phyloP scores from a whole-genome alignment of 2,797 vertebrate species.

The Muraenolepis orangiensis region DNA sequence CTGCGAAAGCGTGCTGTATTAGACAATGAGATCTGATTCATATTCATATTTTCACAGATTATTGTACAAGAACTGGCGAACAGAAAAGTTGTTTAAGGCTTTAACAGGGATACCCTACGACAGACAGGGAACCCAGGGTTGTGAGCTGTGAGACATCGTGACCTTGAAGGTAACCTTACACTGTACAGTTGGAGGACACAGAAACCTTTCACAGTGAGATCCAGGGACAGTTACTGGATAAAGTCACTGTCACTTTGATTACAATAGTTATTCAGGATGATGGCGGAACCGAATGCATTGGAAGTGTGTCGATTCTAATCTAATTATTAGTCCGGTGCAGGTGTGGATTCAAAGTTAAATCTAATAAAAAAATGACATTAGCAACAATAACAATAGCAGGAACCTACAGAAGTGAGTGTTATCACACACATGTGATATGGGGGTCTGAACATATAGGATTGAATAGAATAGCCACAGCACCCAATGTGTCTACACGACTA shows the following conservation, averaged over 20 bases:
- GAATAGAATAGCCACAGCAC: conserved; percentile 8
- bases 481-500: conserved; percentile 22
- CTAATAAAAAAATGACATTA: too few species aligned
- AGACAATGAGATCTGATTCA: too few species aligned
- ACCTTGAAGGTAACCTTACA: conserved; percentile 30
- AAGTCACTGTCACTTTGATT: conserved; percentile 52
- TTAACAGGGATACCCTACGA: background rate
- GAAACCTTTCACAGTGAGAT: conserved; percentile 28
- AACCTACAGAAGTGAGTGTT: background rate
- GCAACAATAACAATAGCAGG: background rate
- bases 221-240: conserved; percentile 51
- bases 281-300: conserved; percentile 12
- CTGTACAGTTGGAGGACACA: conserved; percentile 32
- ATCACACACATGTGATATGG: too few species aligned
- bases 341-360: background rate
- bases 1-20: too few species aligned
- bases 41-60: background rate
- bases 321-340: background rate
- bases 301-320: conserved; percentile 6
- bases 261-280: conserved; percentile 35
- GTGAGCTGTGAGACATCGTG: conserved; percentile 4
- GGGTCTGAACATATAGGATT: too few species aligned
- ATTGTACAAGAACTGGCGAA: too few species aligned
- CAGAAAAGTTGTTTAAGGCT: too few species aligned
- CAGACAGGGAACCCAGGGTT: too few species aligned